Conservation (phyloP, 1,140 invertebrate genomes). For the Diuraphis noxia region DNA sequence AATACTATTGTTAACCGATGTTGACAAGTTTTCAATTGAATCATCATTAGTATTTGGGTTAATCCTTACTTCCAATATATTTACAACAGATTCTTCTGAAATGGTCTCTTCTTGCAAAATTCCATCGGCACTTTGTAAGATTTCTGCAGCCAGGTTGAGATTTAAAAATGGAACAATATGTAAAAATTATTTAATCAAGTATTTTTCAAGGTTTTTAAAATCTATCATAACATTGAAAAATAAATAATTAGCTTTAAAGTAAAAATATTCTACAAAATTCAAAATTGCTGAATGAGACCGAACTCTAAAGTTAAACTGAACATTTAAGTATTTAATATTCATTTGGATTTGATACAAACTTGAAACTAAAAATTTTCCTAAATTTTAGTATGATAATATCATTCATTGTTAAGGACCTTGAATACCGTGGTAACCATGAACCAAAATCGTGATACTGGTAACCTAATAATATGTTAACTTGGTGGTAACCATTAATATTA, state of each 20-base stretch:
- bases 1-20: not conserved
- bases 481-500: conserved; percentile 10
- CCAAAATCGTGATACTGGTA: too few relatives aligned
- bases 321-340: not conserved
- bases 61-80: not conserved
- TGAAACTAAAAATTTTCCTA: not conserved
- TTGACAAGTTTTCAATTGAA: not conserved
- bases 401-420: conserved; percentile 13
- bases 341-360: not conserved
- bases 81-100: not conserved
- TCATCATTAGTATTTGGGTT: not conserved
- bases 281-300: not conserved
- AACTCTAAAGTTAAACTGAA: not conserved
- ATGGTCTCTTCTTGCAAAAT: not conserved
- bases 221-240: not conserved
- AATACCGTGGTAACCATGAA: conserved; percentile 17
- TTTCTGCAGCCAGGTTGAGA: conserved; percentile 46
- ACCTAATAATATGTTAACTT: too few relatives aligned
- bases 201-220: conserved; percentile 18
- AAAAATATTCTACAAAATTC: not conserved
- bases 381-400: conserved; percentile 23
- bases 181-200: not conserved
- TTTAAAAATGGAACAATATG: not conserved
- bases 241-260: not conserved
- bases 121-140: not conserved